Evolutionary conservation across 2,797 vertebrate genomes (phyloP).

Genomic region (Spea hammondii): DNA sequence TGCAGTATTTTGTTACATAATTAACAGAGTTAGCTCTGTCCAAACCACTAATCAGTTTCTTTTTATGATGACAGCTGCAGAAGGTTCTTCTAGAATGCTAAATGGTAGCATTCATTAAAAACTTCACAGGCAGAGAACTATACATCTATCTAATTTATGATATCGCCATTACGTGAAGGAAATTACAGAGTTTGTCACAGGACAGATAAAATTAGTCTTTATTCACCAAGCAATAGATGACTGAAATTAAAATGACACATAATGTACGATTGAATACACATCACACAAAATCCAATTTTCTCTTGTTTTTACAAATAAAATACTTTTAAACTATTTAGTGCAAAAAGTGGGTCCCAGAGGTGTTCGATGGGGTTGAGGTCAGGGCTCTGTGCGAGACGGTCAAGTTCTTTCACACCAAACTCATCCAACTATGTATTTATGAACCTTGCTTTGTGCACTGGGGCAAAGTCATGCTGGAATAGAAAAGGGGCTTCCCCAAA

Average conservation of each 20-base stretch:
- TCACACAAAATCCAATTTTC: too few species aligned
- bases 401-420: too few species aligned
- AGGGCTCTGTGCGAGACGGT: too few species aligned
- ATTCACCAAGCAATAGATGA: slow-evolving; percentile 20
- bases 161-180: slow-evolving; percentile 29
- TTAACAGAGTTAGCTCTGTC: slow-evolving; percentile 72
- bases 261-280: not conserved
- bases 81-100: slow-evolving; percentile 70
- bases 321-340: too few species aligned
- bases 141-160: slow-evolving; percentile 50
- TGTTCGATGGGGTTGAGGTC: too few species aligned
- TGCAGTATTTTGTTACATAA: slow-evolving; percentile 75
- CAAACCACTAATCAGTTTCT: slow-evolving; percentile 79
- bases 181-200: slow-evolving; percentile 36
- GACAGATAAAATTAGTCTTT: slow-evolving; percentile 33
- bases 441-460: too few species aligned
- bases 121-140: slow-evolving; percentile 54
- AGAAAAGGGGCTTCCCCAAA: too few species aligned
- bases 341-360: too few species aligned
- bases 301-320: too few species aligned
- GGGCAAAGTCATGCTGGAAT: too few species aligned
- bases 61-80: slow-evolving; percentile 75
- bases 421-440: too few species aligned
- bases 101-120: slow-evolving; percentile 73
- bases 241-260: slow-evolving; percentile 4